phyloP scores from a whole-genome alignment of 2,113 vertebrate genomes.

The Takifugu flavidus region DNA sequence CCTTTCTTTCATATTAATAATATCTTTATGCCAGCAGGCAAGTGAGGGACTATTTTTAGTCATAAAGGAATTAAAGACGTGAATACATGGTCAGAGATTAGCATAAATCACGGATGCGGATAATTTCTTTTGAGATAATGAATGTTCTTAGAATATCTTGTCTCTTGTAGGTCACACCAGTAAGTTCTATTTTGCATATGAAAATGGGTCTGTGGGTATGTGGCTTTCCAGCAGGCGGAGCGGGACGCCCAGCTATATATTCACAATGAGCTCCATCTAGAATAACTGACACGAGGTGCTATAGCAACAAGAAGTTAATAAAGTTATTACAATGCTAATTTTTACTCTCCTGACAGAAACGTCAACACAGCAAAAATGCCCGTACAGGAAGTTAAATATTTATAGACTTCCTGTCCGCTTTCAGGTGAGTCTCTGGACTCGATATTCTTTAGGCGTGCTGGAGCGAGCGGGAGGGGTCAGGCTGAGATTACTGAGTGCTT shows the following conservation, averaged over 20 bases:
- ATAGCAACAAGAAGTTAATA: conserved; percentile 11
- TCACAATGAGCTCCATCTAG: conserved; percentile 16
- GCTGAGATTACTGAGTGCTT: conserved; percentile 34
- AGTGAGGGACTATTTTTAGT: conserved; percentile 66
- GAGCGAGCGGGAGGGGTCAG: conserved; percentile 11
- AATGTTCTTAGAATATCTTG: conserved; percentile 68
- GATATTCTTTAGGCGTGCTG: conserved; percentile 14
- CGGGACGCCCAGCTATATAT: conserved; percentile 16
- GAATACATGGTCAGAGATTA: conserved; percentile 69
- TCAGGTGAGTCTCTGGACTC: conserved; percentile 12
- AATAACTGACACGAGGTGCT: conserved; percentile 22
- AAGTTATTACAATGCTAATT: conserved; percentile 1
- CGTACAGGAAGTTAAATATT: conserved; percentile 22
- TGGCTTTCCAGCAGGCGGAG: conserved; percentile 11
- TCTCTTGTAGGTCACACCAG: conserved; percentile 41
- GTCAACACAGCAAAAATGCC: conserved; percentile 17
- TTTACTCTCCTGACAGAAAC: conserved; percentile 1
- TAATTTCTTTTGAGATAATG: conserved; percentile 70
- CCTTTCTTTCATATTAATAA: conserved; percentile 53
- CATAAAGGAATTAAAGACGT: conserved; percentile 58
- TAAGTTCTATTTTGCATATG: conserved; percentile 53
- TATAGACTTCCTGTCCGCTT: conserved; percentile 44
- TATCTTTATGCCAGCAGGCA: conserved; percentile 58
- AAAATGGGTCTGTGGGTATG: conserved; percentile 55
- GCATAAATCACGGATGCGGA: conserved; percentile 69